Percentiles rank a stretch among this genome's conserved stretches.
Conservation (phyloP, 2,888 invertebrate species). For the Branchipolynoe longqiensis region DNA sequence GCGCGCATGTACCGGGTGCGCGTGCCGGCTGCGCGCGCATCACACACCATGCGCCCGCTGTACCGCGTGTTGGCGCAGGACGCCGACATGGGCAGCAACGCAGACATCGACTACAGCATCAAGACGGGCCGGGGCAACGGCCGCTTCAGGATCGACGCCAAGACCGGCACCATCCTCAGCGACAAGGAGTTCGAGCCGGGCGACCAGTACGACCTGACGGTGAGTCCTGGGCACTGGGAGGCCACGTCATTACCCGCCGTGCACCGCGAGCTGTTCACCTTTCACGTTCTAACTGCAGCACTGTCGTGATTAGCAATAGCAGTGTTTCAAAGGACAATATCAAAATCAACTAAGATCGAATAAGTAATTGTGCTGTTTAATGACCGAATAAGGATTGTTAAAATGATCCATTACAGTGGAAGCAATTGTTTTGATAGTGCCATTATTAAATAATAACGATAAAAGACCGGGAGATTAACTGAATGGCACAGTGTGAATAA, state of each 20-base stretch:
- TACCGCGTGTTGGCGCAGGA: constrained; percentile 78
- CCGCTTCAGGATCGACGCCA: constrained; percentile 91
- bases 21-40: constrained; percentile 66
- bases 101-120: constrained; percentile 88
- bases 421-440: no score
- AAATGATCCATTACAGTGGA: no score
- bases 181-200: constrained; percentile 88
- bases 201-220: constrained; percentile 86
- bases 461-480: no score
- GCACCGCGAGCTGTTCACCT: no score
- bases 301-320: no score
- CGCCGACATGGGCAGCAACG: constrained; percentile 77
- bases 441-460: no score
- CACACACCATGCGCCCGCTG: constrained; percentile 68
- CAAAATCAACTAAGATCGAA: not conserved
- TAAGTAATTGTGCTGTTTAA: not conserved
- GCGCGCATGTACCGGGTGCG: constrained; percentile 71
- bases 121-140: constrained; percentile 83
- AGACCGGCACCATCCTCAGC: constrained; percentile 91
- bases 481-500: no score
- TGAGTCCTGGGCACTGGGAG: no score
- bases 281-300: no score
- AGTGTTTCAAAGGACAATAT: no score
- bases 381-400: not conserved
- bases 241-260: no score